A percentile compares a stretch with the other conserved stretches of the same genome.
phyloP scores from a whole-genome alignment of 2,888 invertebrate genomes.

The Lithophane leautieri region DNA sequence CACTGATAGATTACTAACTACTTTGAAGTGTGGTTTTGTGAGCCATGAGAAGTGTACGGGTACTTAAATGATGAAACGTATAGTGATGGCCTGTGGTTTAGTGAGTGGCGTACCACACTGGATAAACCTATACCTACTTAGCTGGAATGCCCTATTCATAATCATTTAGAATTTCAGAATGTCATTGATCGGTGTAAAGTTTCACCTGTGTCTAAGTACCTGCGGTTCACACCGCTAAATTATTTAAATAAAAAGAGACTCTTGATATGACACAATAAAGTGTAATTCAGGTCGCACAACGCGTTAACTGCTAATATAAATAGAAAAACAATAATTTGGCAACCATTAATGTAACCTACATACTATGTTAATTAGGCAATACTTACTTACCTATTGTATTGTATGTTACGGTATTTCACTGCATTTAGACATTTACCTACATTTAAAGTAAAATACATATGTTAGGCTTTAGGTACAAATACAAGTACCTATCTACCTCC shows the following conservation, averaged over 20 bases:
- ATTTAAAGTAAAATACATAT: background rate
- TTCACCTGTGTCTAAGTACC: no score
- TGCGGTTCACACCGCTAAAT: no score
- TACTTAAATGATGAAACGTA: constrained; percentile 40
- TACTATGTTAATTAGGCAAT: background rate
- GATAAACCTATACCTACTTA: background rate
- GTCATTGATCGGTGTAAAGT: background rate
- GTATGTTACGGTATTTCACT: background rate
- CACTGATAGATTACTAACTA: constrained; percentile 56
- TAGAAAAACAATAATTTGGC: no score
- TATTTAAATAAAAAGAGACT: no score
- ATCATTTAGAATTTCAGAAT: background rate
- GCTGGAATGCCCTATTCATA: background rate
- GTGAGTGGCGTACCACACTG: constrained; percentile 18
- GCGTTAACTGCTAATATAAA: background rate
- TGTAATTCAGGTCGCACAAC: no score
- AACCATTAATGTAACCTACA: no score
- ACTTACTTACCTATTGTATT: background rate
- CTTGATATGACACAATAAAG: no score
- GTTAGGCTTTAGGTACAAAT: background rate
- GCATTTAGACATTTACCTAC: background rate
- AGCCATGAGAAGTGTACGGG: constrained; percentile 44
- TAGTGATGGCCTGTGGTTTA: constrained; percentile 33
- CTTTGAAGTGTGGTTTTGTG: constrained; percentile 56
- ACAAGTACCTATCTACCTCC: background rate